Base-by-base conservation (phyloP, 2,888 invertebrate species). In the Amorpha juglandis region DNA sequence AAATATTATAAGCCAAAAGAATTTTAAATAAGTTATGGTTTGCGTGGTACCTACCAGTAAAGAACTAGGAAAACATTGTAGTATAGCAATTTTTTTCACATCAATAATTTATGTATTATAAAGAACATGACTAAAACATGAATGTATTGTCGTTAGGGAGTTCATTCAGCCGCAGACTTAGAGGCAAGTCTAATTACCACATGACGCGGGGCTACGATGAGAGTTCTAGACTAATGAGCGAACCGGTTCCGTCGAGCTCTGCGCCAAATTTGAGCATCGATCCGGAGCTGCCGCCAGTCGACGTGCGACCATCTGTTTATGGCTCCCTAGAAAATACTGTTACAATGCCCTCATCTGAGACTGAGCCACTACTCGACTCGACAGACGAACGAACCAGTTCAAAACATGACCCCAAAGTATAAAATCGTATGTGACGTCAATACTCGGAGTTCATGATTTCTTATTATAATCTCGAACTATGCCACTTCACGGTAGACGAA, bases 121-220 rank as follows among this genome's bases (percentile, higher is more conserved):
- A 19, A 16, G 21, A 53, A 33, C 7, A 21, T 27, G 50, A 58
- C 63, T 35, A 38, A 71, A 27, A 62, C n/a, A 21, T 16, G 6
- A 62, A 71, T 67, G 8, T 48, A 16, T 50, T 19, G 50, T 50
- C 50, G 8, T 1, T 83, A 95, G 95, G 96, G 73, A 96, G 96
- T 77, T 96, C 97, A 16, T 94, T 97, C 72, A 97, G 97, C 81
- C 94, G 97, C 53, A 93, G 96, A 70, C 95, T 97, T 71, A 94
- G 97, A 64, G 97, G 97, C n/a, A 95, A 96, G 72, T 95, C 95
- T 63, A 95, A 95, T 89, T 97, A 97, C 86, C 95, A 96, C 73
- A 94, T 97, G 86, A 92, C 97, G 0, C 94, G 96, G 73, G 96
- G 96, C 0, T 94, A 92, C 62, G 95, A 95, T 67, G 96, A 96